phyloP scores from a whole-genome alignment of 1,140 invertebrate species.

The Tetranychus urticae region DNA sequence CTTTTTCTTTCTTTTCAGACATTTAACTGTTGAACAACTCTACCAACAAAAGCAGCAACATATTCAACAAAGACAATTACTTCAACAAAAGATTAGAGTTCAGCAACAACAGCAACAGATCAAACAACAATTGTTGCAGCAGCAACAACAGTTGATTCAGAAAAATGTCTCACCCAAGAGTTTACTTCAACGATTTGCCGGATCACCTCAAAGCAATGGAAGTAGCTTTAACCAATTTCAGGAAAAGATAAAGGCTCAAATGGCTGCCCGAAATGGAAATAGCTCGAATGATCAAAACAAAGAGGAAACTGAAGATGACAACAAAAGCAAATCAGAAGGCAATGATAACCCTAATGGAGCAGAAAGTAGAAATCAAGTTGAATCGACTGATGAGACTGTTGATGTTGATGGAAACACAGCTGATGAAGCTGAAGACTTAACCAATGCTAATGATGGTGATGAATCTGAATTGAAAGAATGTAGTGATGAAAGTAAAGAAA shows the following conservation, averaged over 20 bases:
- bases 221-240: neutral
- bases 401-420: constrained; percentile 20
- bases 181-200: too few species aligned
- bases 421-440: constrained; percentile 32
- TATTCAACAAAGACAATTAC: neutral
- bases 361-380: neutral
- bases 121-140: neutral
- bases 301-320: neutral
- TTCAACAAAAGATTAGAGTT: neutral
- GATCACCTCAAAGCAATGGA: neutral
- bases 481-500: constrained; percentile 25
- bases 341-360: too few species aligned
- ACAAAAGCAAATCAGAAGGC: neutral
- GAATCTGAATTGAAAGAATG: too few species aligned
- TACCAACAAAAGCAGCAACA: neutral
- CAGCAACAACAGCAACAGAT: neutral
- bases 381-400: neutral
- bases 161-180: neutral
- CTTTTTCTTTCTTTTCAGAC: too few species aligned
- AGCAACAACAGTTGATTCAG: neutral
- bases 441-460: too few species aligned
- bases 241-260: neutral
- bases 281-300: neutral
- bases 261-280: neutral
- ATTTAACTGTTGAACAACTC: too few species aligned